phyloP scores from a whole-genome alignment of 2,797 vertebrate genomes.

The Hemitrygon akajei region DNA sequence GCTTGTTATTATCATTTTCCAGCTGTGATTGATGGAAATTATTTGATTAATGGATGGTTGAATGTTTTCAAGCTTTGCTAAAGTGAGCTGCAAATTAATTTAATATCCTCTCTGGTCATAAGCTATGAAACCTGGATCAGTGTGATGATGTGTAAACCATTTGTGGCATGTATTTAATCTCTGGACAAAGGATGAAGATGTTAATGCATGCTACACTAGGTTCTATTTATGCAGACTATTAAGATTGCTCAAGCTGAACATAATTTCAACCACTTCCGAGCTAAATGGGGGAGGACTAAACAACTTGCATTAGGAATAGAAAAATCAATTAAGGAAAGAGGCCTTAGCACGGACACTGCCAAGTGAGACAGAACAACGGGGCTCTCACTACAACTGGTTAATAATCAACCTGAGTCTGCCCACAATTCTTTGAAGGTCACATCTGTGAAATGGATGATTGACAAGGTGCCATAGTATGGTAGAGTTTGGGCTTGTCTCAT shows the following conservation, averaged over 20 bases:
- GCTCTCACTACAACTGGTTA: neutral
- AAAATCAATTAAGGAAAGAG: constrained; percentile 68
- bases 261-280: constrained; percentile 73
- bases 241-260: constrained; percentile 75
- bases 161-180: constrained; percentile 80
- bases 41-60: constrained; percentile 51
- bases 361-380: constrained; percentile 29
- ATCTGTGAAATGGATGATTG: neutral
- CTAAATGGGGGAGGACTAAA: constrained; percentile 73
- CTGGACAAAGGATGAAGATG: constrained; percentile 79
- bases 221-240: constrained; percentile 81
- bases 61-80: constrained; percentile 64
- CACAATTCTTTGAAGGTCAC: neutral
- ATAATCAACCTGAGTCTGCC: neutral
- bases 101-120: constrained; percentile 72
- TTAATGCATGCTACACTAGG: constrained; percentile 78
- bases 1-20: constrained; percentile 52
- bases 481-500: neutral
- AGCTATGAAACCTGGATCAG: constrained; percentile 67
- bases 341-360: constrained; percentile 3
- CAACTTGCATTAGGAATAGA: constrained; percentile 72
- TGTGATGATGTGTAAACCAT: constrained; percentile 76
- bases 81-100: constrained; percentile 81
- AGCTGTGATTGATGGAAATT: constrained; percentile 59
- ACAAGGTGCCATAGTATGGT: neutral